Conservation (phyloP, 2,797 vertebrate genomes). For the Phoebastria nigripes region DNA sequence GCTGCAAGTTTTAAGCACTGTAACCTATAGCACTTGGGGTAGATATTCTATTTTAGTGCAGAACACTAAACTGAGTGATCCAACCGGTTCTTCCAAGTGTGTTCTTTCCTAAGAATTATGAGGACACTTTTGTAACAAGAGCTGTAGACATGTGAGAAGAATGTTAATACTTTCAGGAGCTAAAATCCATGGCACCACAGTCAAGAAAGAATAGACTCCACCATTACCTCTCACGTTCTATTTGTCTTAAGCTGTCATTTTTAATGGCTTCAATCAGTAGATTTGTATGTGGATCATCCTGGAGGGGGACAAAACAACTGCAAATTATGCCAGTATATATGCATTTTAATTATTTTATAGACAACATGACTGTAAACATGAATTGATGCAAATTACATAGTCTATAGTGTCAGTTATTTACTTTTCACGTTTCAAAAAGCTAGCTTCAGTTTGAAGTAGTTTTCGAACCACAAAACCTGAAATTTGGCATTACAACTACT, state of each 20-base stretch:
- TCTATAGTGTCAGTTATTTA: neutral
- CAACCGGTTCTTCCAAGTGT: neutral
- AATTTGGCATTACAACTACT: neutral
- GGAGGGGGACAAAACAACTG: neutral
- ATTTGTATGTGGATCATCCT: slow-evolving; percentile 89
- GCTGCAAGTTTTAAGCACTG: neutral
- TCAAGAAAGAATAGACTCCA: neutral
- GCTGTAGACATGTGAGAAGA: neutral
- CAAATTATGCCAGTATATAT: neutral
- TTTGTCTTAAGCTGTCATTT: slow-evolving; percentile 90
- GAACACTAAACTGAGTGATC: neutral
- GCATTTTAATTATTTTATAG: neutral
- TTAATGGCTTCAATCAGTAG: slow-evolving; percentile 92
- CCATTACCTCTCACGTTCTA: slow-evolving; percentile 88
- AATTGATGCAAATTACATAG: neutral
- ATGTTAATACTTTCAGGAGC: neutral
- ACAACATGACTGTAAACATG: neutral
- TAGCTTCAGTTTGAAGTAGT: neutral
- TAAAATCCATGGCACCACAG: neutral
- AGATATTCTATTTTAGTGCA: neutral
- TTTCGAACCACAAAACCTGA: neutral
- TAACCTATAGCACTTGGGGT: neutral
- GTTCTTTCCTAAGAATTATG: neutral
- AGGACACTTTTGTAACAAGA: neutral
- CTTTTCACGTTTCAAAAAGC: neutral